Evolutionary conservation across 2,113 vertebrate species (phyloP).

Genomic region (Platanista minor): DNA sequence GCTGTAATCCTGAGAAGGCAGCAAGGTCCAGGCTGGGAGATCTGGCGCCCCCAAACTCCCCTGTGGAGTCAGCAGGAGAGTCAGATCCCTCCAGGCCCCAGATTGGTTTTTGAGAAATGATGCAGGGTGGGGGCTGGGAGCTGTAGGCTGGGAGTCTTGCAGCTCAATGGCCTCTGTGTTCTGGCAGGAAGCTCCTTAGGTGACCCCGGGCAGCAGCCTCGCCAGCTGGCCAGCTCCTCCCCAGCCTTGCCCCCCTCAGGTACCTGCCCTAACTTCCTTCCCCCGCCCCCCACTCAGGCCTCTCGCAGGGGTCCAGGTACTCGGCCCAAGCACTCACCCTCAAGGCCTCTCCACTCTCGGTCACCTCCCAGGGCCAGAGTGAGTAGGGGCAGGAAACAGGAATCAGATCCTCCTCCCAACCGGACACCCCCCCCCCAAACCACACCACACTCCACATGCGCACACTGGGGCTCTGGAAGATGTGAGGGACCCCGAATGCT

Average conservation of each 20-base stretch:
- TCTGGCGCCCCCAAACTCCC: background rate
- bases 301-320: background rate
- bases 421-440: constrained; percentile 56
- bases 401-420: constrained; percentile 71
- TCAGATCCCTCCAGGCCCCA: background rate
- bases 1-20: background rate
- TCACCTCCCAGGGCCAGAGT: constrained; percentile 71
- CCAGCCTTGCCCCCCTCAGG: background rate
- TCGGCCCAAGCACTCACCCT: constrained; percentile 63
- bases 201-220: background rate
- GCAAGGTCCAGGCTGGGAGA: background rate
- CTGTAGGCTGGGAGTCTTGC: background rate
- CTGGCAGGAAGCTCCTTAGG: constrained; percentile 39
- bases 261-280: background rate
- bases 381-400: constrained; percentile 76
- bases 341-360: constrained; percentile 64
- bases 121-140: background rate
- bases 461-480: constrained; percentile 39
- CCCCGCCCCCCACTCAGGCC: background rate
- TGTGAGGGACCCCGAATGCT: background rate
- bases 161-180: background rate
- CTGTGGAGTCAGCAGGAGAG: background rate
- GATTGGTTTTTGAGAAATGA: background rate
- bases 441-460: constrained; percentile 60
- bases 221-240: background rate